A percentile compares a stretch with the other conserved stretches of the same genome.
Evolutionary conservation across 2,888 invertebrate species (phyloP).

Genomic region (Parochlus steinenii): DNA sequence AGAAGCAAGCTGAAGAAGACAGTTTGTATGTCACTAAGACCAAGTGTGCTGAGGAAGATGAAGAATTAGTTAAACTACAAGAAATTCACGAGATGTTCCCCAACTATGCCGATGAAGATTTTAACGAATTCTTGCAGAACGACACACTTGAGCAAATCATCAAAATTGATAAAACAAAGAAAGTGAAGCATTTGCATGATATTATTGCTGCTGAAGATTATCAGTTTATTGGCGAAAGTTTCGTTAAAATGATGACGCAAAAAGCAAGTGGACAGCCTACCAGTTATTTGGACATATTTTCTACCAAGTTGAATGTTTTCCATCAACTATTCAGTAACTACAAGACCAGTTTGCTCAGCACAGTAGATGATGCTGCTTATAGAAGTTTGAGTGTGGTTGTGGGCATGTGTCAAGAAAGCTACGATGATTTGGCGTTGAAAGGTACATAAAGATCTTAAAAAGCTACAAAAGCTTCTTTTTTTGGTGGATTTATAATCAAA

Average conservation of each 20-base stretch:
- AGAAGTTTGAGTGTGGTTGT: conserved; percentile 23
- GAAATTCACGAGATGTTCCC: conserved; percentile 58
- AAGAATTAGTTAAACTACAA: conserved; percentile 44
- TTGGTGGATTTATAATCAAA: background rate
- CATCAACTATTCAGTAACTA: conserved; percentile 22
- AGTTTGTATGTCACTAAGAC: conserved; percentile 59
- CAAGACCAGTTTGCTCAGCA: conserved; percentile 20
- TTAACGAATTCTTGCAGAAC: conserved; percentile 43
- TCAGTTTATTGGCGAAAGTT: conserved; percentile 22
- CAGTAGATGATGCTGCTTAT: conserved; percentile 22
- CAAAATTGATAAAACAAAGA: conserved; percentile 16
- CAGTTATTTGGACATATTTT: conserved; percentile 15
- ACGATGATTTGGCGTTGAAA: conserved; percentile 18
- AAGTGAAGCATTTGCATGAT: conserved; percentile 16
- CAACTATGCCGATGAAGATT: conserved; percentile 47
- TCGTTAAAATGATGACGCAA: conserved; percentile 22
- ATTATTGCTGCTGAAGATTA: conserved; percentile 12
- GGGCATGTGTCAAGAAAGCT: conserved; percentile 23
- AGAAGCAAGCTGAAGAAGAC: conserved; percentile 54
- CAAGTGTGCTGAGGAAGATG: conserved; percentile 47
- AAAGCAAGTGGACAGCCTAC: conserved; percentile 17
- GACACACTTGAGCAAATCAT: conserved; percentile 32
- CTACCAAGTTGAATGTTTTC: conserved; percentile 23
- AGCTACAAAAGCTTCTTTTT: background rate
- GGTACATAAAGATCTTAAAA: background rate